Evolutionary conservation across 2,797 vertebrate genomes (phyloP).

Genomic region (Fistularia tabacaria): DNA sequence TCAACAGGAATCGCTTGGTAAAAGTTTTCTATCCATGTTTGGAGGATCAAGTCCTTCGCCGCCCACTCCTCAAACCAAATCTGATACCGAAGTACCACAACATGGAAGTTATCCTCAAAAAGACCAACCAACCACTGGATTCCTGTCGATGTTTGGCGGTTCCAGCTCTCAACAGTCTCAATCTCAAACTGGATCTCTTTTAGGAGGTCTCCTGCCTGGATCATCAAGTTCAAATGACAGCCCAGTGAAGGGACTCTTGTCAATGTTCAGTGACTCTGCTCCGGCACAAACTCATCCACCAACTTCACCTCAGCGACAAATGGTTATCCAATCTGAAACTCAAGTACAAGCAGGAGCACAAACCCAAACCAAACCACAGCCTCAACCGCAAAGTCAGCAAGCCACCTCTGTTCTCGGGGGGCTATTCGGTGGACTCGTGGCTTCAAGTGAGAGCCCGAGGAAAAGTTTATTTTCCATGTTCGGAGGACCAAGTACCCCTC

Average conservation of each 20-base stretch:
- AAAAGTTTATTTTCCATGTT: slow-evolving; percentile 73
- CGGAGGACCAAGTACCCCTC: slow-evolving; percentile 44
- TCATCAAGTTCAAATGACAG: slow-evolving; percentile 61
- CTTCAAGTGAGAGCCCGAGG: slow-evolving; percentile 61
- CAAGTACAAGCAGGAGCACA: slow-evolving; percentile 31
- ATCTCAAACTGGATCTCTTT: slow-evolving; percentile 59
- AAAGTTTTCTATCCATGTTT: slow-evolving; percentile 82
- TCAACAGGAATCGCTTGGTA: slow-evolving; percentile 65
- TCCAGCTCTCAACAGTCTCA: slow-evolving; percentile 52
- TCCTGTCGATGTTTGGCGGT: slow-evolving; percentile 70
- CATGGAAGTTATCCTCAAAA: slow-evolving; percentile 57
- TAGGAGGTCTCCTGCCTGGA: slow-evolving; percentile 66
- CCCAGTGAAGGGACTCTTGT: slow-evolving; percentile 66
- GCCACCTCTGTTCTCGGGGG: slow-evolving; percentile 65
- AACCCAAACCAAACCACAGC: slow-evolving; percentile 41
- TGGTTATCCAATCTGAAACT: slow-evolving; percentile 31
- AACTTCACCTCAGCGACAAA: slow-evolving; percentile 29
- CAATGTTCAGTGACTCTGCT: slow-evolving; percentile 59
- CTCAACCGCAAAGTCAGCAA: slow-evolving; percentile 47
- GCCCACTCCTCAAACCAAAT: slow-evolving; percentile 40
- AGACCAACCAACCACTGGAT: slow-evolving; percentile 60
- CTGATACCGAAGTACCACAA: slow-evolving; percentile 35
- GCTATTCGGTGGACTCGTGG: slow-evolving; percentile 63
- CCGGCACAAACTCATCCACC: slow-evolving; percentile 43
- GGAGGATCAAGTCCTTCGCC: slow-evolving; percentile 52